Percentiles rank a stretch among this genome's conserved stretches.
Evolutionary conservation across 2,797 vertebrate species (phyloP).

Genomic region (Taenioides sp.): DNA sequence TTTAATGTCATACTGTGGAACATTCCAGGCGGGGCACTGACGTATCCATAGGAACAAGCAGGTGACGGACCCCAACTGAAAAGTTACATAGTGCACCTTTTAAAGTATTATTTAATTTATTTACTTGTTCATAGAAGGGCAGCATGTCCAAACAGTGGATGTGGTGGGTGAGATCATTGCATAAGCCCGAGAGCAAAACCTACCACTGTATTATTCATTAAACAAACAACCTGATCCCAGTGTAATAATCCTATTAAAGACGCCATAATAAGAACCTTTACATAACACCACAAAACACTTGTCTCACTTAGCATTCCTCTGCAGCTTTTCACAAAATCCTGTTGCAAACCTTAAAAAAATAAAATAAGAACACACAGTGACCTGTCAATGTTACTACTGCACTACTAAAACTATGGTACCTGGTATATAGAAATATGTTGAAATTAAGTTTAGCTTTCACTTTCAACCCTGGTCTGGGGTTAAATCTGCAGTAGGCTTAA

Average conservation of each 20-base stretch:
- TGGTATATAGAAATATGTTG: too few species aligned
- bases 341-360: slow-evolving; percentile 27
- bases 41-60: too few species aligned
- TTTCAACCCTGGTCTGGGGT: too few species aligned
- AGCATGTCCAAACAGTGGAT: neutral
- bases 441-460: too few species aligned
- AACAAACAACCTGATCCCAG: slow-evolving; percentile 41
- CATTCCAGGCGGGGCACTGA: too few species aligned
- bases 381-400: too few species aligned
- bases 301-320: slow-evolving; percentile 39
- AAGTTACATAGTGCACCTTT: too few species aligned
- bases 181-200: slow-evolving; percentile 26
- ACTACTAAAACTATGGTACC: too few species aligned
- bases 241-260: slow-evolving; percentile 63
- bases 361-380: neutral
- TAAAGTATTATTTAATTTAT: neutral
- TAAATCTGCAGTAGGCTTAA: too few species aligned
- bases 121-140: neutral
- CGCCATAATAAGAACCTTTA: slow-evolving; percentile 45
- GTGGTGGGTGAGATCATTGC: slow-evolving; percentile 4
- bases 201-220: slow-evolving; percentile 30
- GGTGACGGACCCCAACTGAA: too few species aligned
- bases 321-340: slow-evolving; percentile 45
- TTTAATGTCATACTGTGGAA: too few species aligned
- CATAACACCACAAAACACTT: slow-evolving; percentile 47